These are phyloP conservation scores for Hypomecis atomaria DNA, from an alignment of 2,888 invertebrate genomes.

Conservation along the genomic window DNA sequence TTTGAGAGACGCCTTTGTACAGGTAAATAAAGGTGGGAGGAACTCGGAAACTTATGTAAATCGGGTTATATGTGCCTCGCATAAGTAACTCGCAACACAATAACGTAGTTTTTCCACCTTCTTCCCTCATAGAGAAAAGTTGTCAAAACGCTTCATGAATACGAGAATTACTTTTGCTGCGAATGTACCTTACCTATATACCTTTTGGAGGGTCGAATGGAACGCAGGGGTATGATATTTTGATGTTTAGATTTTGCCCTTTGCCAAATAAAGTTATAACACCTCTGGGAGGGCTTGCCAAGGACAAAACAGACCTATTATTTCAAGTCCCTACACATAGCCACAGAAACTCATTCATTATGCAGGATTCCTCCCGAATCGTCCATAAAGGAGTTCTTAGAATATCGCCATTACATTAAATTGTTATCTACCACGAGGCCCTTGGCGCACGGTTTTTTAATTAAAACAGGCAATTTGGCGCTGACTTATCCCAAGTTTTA, in stretches of 20 bases:
- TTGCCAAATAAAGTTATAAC: slow-evolving; percentile 45
- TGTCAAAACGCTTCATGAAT: slow-evolving; percentile 54
- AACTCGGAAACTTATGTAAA: slow-evolving; percentile 65
- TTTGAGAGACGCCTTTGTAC: slow-evolving; percentile 56
- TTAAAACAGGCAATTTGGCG: slow-evolving; percentile 76
- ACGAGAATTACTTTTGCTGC: slow-evolving; percentile 45
- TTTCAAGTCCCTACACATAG: slow-evolving; percentile 42
- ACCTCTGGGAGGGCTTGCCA: slow-evolving; percentile 42
- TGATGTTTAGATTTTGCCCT: slow-evolving; percentile 46
- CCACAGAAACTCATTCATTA: slow-evolving; percentile 62
- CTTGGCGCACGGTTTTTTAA: slow-evolving; percentile 73
- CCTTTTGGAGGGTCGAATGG: slow-evolving; percentile 41
- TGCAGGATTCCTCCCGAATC: slow-evolving; percentile 65
- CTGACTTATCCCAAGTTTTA: slow-evolving; percentile 68
- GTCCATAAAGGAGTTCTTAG: slow-evolving; percentile 72
- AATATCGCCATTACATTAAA: slow-evolving; percentile 75
- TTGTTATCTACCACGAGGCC: slow-evolving; percentile 72
- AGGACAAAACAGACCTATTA: slow-evolving; percentile 40
- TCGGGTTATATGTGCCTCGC: slow-evolving; percentile 64
- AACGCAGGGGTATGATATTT: slow-evolving; percentile 46
- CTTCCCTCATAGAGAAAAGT: slow-evolving; percentile 49
- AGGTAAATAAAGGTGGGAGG: slow-evolving; percentile 63
- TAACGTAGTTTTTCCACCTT: slow-evolving; percentile 50
- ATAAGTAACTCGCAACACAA: slow-evolving; percentile 61
- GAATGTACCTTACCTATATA: slow-evolving; percentile 41